Percentiles rank a stretch among this genome's conserved stretches.
Conservation (phyloP, 1,140 invertebrate species). For the Pissodes strobi region DNA sequence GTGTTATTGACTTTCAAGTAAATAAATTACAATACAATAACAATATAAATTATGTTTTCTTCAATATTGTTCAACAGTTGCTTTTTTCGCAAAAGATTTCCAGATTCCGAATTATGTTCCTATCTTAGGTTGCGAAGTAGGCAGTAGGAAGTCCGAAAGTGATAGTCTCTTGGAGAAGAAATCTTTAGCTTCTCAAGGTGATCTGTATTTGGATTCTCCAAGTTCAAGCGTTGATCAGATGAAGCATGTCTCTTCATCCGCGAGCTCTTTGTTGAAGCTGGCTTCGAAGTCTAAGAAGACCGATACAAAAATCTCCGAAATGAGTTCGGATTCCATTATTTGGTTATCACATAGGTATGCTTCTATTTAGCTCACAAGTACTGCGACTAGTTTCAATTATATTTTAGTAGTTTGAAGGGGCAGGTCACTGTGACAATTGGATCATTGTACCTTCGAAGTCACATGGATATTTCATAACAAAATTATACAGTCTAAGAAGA, state of each 20-base stretch:
- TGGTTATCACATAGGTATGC: conserved; percentile 79
- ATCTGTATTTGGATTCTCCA: conserved; percentile 34
- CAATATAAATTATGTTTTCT: too few relatives aligned
- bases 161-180: conserved; percentile 42
- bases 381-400: too few relatives aligned
- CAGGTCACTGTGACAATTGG: too few relatives aligned
- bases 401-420: too few relatives aligned
- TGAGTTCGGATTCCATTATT: conserved; percentile 87
- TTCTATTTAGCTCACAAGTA: background rate
- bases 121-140: conserved; percentile 60
- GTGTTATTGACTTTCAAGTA: too few relatives aligned
- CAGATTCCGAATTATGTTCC: too few relatives aligned
- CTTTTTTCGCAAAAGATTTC: too few relatives aligned
- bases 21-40: too few relatives aligned
- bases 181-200: conserved; percentile 37
- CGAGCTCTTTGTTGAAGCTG: conserved; percentile 35
- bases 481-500: too few relatives aligned
- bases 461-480: too few relatives aligned
- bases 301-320: conserved; percentile 79
- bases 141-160: conserved; percentile 61
- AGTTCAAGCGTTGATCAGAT: conserved; percentile 5
- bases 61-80: too few relatives aligned
- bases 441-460: too few relatives aligned
- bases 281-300: conserved; percentile 41
- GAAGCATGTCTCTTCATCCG: conserved; percentile 12